Percentiles rank a stretch among this genome's conserved stretches.
phyloP scores from a whole-genome alignment of 1,140 invertebrate genomes.

The Achroia grisella region DNA sequence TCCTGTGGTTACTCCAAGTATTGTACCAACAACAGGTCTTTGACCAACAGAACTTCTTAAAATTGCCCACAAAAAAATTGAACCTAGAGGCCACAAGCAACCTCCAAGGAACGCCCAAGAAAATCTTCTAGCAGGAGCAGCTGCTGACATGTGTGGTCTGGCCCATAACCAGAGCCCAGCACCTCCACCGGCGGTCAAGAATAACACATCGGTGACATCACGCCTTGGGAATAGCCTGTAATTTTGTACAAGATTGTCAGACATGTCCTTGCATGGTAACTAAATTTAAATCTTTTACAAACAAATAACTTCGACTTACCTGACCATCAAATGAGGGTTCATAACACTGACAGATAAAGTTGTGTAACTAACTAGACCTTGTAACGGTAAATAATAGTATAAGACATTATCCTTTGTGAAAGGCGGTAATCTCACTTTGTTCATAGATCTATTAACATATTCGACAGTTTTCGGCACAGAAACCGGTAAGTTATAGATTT shows the following conservation, averaged over 20 bases:
- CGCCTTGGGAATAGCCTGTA: conserved; percentile 59
- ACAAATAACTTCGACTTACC: conserved; percentile 30
- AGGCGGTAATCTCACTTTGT: conserved; percentile 54
- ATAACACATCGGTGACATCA: conserved; percentile 65
- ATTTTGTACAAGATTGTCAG: conserved; percentile 2
- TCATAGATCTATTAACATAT: conserved; percentile 51
- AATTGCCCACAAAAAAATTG: conserved; percentile 69
- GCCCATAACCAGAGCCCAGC: conserved; percentile 67
- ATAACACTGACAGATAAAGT: conserved; percentile 68
- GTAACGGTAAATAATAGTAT: conserved; percentile 68
- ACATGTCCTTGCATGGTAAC: too few relatives aligned
- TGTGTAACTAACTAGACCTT: conserved; percentile 69
- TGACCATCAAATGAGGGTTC: conserved; percentile 66
- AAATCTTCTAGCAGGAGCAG: conserved; percentile 58
- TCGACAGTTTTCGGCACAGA: conserved; percentile 46
- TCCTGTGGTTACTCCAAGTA: conserved; percentile 59
- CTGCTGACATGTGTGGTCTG: conserved; percentile 65
- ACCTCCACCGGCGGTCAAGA: conserved; percentile 60
- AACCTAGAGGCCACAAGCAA: conserved; percentile 63
- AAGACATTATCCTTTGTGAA: conserved; percentile 65
- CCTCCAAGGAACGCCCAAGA: conserved; percentile 70
- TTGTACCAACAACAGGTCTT: conserved; percentile 55
- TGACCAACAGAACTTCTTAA: conserved; percentile 63
- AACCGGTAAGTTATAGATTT: conserved; percentile 37
- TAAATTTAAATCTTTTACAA: too few relatives aligned